Percentiles rank a stretch among this genome's conserved stretches.
Conservation (phyloP, 2,888 invertebrate species). For the Falcaria lacertinaria region DNA sequence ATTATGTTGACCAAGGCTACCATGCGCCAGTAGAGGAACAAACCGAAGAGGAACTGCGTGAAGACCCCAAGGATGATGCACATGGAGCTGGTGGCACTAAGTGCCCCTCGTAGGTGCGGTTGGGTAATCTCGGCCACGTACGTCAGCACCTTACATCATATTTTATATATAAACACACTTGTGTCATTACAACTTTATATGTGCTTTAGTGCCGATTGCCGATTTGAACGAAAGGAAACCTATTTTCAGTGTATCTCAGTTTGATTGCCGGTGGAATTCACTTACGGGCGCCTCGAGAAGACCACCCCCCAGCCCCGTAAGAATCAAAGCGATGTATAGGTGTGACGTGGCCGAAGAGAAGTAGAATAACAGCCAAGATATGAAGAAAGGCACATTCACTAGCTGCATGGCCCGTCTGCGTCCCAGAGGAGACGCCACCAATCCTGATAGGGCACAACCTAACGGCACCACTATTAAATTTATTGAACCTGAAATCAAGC, state of each 20-base stretch:
- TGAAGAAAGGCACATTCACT: conserved; percentile 85
- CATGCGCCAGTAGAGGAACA: conserved; percentile 84
- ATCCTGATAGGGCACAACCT: conserved; percentile 87
- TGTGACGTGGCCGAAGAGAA: conserved; percentile 81
- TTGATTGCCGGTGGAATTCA: conserved; percentile 14
- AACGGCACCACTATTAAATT: conserved; percentile 89
- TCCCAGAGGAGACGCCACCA: conserved; percentile 85
- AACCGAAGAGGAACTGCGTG: conserved; percentile 86
- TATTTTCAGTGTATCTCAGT: no score
- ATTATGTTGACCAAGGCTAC: conserved; percentile 84
- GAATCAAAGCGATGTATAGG: conserved; percentile 84
- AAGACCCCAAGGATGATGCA: conserved; percentile 88
- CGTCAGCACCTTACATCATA: conserved; percentile 86
- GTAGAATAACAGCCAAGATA: conserved; percentile 87
- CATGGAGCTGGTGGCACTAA: conserved; percentile 87
- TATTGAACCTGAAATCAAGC: conserved; percentile 82
- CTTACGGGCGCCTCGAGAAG: conserved; percentile 89
- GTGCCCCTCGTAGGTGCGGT: conserved; percentile 86
- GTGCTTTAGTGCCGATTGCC: no score
- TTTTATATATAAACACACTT: no score
- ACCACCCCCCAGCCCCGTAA: conserved; percentile 88
- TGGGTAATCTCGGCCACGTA: conserved; percentile 92
- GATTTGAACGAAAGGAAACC: background rate
- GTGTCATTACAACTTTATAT: no score
- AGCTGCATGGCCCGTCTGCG: conserved; percentile 87